Base-by-base conservation (phyloP, 2,113 vertebrate genomes). In the Puntigrus tetrazona region DNA sequence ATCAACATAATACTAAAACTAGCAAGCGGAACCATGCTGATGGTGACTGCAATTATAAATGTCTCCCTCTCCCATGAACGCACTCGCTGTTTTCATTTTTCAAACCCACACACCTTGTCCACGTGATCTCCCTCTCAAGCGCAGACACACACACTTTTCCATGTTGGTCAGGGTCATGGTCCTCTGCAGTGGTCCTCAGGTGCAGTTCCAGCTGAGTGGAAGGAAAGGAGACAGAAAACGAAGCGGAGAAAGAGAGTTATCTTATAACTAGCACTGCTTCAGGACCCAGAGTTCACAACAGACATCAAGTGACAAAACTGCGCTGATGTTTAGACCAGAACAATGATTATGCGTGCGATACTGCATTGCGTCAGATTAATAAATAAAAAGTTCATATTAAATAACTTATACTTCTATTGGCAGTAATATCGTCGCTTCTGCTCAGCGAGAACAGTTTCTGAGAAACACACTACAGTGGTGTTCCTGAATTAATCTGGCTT, bases 111-210 rank as follows among this genome's bases (percentile, higher is more conserved):
- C 47, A 50, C 47, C 47, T 50, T 50, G 47, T 50, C 47, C 41
- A 43, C 8, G 41, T 43, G 41, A 43, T 43, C 14, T 9, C 2
- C 0, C 75, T 52, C 83, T 77, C 77, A 81, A 78, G n/a, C 86
- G 38, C 70, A 29, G 31, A 34, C 34, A 63, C 38, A 50, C 81
- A 61, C 50, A 55, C 73, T 3, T 1, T 55, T 59, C n/a, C n/a
- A 27, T 13, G 57, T 59, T 59, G 57, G 57, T 92, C 88, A 86
- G 90, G 92, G 91, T 93, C 90, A 87, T 22, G 88, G 89, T 89
- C 89, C 90, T 92, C 61, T n/a, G 43, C 85, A 91, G 90, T 90
- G 89, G 92, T 90, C 92, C 93, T 93, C 92, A 94, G 93, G 93
- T 93, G 93, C 86, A 90, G 92, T 89, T 92, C 91, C 92, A 93